Conservation (phyloP, 1,140 invertebrate species). For the Chironomus tepperi region DNA sequence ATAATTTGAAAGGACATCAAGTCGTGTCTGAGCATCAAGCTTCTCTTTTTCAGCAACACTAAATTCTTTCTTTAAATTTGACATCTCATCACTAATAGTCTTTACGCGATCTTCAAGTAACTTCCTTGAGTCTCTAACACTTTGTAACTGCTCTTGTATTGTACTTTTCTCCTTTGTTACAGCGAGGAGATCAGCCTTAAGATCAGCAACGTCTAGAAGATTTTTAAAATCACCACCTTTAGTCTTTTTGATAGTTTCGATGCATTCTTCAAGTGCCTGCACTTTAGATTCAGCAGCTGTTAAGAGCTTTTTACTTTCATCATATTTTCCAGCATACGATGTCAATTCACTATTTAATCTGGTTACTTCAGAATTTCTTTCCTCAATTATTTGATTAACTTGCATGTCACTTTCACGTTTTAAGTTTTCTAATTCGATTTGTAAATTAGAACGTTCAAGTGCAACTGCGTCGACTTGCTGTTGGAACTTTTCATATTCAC, state of each 20-base stretch:
- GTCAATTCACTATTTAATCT: conserved; percentile 36
- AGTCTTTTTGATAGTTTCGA: conserved; percentile 40
- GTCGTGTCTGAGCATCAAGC: conserved; percentile 67
- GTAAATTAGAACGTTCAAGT: conserved; percentile 39
- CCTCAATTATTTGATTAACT: conserved; percentile 38
- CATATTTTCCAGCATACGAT: conserved; percentile 32
- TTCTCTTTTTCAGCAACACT: conserved; percentile 66
- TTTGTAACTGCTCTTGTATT: conserved; percentile 38
- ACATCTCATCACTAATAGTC: conserved; percentile 35
- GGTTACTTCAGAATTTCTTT: conserved; percentile 34
- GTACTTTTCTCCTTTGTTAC: conserved; percentile 40
- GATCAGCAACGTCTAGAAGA: conserved; percentile 41
- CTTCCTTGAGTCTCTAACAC: conserved; percentile 34
- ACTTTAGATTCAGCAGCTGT: conserved; percentile 36
- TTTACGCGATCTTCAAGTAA: conserved; percentile 33
- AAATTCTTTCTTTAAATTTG: conserved; percentile 51
- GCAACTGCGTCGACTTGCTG: conserved; percentile 36
- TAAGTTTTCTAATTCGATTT: conserved; percentile 41
- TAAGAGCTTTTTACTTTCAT: conserved; percentile 38
- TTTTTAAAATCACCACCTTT: conserved; percentile 38
- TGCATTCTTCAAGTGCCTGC: conserved; percentile 40
- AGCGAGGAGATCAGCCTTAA: conserved; percentile 44
- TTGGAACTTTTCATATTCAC: conserved; percentile 34
- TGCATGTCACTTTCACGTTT: conserved; percentile 30
- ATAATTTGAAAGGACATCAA: conserved; percentile 76